Base-by-base conservation (phyloP, 2,888 invertebrate genomes). In the Acanthosepion pharaonis region DNA sequence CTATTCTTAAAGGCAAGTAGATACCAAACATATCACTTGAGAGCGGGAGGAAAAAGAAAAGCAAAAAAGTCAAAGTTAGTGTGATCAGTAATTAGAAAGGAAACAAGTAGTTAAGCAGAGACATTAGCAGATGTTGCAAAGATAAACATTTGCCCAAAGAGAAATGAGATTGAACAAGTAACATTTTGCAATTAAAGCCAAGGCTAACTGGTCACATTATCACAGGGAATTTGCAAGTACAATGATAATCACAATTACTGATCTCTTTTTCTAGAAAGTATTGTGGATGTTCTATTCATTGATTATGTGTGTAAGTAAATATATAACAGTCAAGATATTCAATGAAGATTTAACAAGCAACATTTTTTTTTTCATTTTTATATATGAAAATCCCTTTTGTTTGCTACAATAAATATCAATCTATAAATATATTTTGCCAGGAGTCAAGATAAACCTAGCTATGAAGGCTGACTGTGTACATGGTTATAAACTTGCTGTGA, bases 91-190 rank as follows among this genome's bases (percentile, higher is more conserved):
- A 78, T 78, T 78, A 78, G 78, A 78, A n/a, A 78, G n/a, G 78
- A 78, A 78, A 78, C n/a, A 78, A 78, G 78, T 78, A 15, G n/a
- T 78, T 78, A 78, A 78, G 78, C n/a, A 78, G 78, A 78, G 78
- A 78, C 78, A 78, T 78, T 78, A 78, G n/a, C 78, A 33, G 78
- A 78, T 78, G 78, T 78, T 78, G 78, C 78, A n/a, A 78, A 78
- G 78, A 78, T 78, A 78, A 78, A 78, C 78, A 78, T 78, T 78
- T 78, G n/a, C 78, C 78, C 78, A 78, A 78, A 78, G 78, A 78
- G 78, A 78, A n/a, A 78, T 78, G n/a, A 78, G 78, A 78, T 59
- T 59, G 59, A 59, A 6, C 25, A 59, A 55, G 55, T 55, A 55
- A 78, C n/a, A 78, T 78, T 78, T 33, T 78, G 78, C 78, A 78